Base-by-base conservation (phyloP, 2,113 vertebrate genomes). In the Sylvietta virens region DNA sequence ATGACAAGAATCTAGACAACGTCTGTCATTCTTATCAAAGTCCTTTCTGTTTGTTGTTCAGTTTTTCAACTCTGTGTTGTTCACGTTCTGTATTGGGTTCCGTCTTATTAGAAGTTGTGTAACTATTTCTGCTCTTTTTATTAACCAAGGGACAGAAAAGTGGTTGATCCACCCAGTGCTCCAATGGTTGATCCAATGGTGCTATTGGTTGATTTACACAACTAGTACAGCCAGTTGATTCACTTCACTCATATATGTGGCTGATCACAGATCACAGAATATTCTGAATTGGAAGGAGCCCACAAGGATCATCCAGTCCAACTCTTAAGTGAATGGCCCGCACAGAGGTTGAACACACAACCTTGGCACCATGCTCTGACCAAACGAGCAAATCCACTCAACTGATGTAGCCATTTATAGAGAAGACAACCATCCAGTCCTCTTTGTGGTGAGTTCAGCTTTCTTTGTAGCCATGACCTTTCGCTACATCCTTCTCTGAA, bases 1-100 rank as follows among this genome's bases (percentile, higher is more conserved):
- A 14, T 57, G 37, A 11, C 31, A 45, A 51, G 56, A 91, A 70
- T 53, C 21, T 14, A 66, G 18, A 60, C 40, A 45, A 81, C 6
- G 1, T 39, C 56, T 66, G 21, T 61, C 6, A 3, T 33, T 47
- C 10, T 33, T 17, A 54, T 81, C 22, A 72, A 77, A 77, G 18
- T 67, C 18, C 3, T 71, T 94, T 42, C 60, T 47, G 5, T 57
- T 27, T 57, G 20, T 48, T 67, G 10, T 65, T 70, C 8, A n/a
- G 8, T 26, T 81, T 79, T 84, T 48, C 7, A 37, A n/a, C 5
- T 44, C 18, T 21, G 5, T n/a, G 11, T 15, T 61, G 9, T 7
- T 40, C n/a, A 13, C 2, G 0, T 6, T 30, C 14, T 27, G 2
- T 50, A 10, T 14, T 66, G 8, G 6, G 23, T 24, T 30, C 14